phyloP scores from a whole-genome alignment of 2,797 vertebrate species.

The Notoglanidium macrostoma region DNA sequence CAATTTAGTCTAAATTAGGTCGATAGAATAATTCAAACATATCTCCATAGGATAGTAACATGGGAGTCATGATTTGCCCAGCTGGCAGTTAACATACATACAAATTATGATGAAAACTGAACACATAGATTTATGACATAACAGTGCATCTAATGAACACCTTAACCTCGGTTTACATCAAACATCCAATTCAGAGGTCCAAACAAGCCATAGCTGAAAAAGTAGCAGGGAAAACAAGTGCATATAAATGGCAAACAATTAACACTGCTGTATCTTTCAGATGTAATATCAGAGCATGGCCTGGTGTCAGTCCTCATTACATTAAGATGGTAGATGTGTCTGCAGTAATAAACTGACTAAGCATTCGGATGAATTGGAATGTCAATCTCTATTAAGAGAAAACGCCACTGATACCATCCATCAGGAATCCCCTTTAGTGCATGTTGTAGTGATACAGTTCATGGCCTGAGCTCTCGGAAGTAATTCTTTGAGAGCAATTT shows the following conservation, averaged over 20 bases:
- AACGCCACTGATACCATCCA: slow-evolving; percentile 29
- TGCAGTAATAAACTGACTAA: slow-evolving; percentile 49
- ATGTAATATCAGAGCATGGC: slow-evolving; percentile 55
- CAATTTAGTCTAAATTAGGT: background rate
- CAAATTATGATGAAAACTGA: background rate
- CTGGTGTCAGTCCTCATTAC: slow-evolving; percentile 54
- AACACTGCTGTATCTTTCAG: slow-evolving; percentile 46
- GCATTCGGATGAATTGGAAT: slow-evolving; percentile 54
- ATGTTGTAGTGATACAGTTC: slow-evolving; percentile 11
- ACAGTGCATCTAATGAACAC: background rate
- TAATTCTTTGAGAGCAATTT: slow-evolving; percentile 14
- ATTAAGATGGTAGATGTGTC: slow-evolving; percentile 46
- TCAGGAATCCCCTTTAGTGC: slow-evolving; percentile 28
- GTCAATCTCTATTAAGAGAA: slow-evolving; percentile 54
- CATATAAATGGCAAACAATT: slow-evolving; percentile 49
- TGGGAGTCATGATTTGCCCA: background rate
- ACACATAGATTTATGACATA: background rate
- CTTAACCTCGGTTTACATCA: background rate
- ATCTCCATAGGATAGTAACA: background rate
- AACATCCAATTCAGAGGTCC: background rate
- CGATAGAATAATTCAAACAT: background rate
- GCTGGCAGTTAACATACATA: background rate
- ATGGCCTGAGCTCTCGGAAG: background rate
- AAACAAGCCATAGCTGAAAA: slow-evolving; percentile 21
- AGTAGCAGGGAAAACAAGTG: slow-evolving; percentile 16